These are phyloP conservation scores for Pollenia griseotomentosa DNA, from an alignment of 2,888 invertebrate genomes.

Conservation along the genomic window DNA sequence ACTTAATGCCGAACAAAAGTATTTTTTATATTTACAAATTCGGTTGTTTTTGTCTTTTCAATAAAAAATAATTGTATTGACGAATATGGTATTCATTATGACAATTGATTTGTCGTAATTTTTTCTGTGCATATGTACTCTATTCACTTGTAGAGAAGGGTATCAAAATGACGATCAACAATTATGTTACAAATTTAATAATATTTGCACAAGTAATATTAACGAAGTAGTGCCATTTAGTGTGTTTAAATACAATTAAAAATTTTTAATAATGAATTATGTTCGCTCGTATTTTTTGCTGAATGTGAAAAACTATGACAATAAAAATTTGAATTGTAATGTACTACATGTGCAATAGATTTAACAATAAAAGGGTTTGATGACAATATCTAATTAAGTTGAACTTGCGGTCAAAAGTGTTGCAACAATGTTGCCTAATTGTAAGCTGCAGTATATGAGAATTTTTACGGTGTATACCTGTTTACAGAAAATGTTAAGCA, in stretches of 20 bases:
- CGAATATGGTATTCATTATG: too few relatives aligned
- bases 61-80: too few relatives aligned
- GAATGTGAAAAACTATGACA: constrained; percentile 12
- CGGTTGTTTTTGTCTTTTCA: too few relatives aligned
- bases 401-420: neutral
- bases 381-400: neutral
- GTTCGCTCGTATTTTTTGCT: neutral
- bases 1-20: too few relatives aligned
- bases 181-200: constrained; percentile 50
- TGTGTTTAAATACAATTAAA: constrained; percentile 62
- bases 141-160: neutral
- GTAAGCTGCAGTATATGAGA: too few relatives aligned
- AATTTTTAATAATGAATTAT: constrained; percentile 36
- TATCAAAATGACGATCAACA: neutral
- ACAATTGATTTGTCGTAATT: too few relatives aligned
- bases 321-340: neutral
- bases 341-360: neutral
- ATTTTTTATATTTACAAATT: too few relatives aligned
- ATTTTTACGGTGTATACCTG: too few relatives aligned
- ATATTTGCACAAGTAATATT: constrained; percentile 58
- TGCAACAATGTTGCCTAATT: neutral
- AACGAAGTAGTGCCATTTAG: constrained; percentile 66
- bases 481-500: too few relatives aligned
- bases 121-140: too few relatives aligned
- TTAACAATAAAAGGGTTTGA: neutral